phyloP scores from a whole-genome alignment of 2,113 vertebrate genomes.

The Buteo buteo region DNA sequence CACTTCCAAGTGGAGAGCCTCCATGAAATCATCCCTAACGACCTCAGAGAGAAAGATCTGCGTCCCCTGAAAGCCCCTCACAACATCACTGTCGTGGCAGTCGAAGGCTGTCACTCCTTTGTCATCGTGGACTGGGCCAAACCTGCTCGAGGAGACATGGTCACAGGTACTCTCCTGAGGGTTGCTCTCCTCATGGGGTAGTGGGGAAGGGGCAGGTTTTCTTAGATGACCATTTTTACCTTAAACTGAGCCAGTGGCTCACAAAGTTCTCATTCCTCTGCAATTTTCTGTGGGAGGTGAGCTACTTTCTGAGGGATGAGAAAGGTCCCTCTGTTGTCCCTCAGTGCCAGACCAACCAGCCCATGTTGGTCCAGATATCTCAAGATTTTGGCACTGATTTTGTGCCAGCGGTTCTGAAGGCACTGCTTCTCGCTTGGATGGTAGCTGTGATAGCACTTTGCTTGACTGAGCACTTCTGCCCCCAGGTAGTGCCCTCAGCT shows the following conservation, averaged over 20 bases:
- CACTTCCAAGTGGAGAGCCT: constrained; percentile 94
- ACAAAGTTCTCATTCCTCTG: neutral
- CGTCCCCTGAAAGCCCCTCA: constrained; percentile 84
- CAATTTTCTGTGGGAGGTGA: neutral
- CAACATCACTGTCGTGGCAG: constrained; percentile 93
- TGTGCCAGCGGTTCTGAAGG: neutral
- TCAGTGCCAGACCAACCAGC: neutral
- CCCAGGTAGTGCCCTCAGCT: neutral
- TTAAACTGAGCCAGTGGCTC: neutral
- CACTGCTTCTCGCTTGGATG: neutral
- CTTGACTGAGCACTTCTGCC: neutral
- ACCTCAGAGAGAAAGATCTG: constrained; percentile 58
- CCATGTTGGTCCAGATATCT: neutral
- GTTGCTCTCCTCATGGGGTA: neutral
- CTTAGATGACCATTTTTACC: neutral
- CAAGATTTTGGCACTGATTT: neutral
- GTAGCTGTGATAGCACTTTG: neutral
- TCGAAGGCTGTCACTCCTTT: constrained; percentile 98
- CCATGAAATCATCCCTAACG: constrained; percentile 83
- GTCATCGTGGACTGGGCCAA: constrained; percentile 95
- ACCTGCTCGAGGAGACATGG: constrained; percentile 84
- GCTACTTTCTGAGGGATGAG: neutral
- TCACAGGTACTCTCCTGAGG: constrained; percentile 81
- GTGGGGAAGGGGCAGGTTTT: neutral
- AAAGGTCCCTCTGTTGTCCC: neutral